These are phyloP conservation scores for Leptopilina clavipes DNA, from an alignment of 1,140 invertebrate species.

Conservation along the genomic window DNA sequence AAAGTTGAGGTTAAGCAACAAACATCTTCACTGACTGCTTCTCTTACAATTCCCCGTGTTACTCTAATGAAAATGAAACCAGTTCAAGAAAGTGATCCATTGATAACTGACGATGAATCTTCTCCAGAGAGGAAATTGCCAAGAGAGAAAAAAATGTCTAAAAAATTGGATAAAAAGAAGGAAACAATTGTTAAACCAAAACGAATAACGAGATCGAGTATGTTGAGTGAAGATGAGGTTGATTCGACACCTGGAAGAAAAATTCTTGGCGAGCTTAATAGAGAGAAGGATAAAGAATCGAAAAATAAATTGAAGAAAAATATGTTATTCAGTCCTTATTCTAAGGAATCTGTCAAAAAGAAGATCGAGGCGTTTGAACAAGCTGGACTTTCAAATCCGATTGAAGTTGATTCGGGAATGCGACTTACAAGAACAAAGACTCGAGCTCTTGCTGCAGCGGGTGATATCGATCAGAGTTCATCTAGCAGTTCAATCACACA, in stretches of 20 bases:
- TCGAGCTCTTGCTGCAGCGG: slow-evolving; percentile 59
- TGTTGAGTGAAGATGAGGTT: slow-evolving; percentile 58
- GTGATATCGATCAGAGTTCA: background rate
- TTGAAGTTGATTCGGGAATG: slow-evolving; percentile 47
- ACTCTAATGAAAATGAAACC: background rate
- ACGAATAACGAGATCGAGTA: slow-evolving; percentile 43
- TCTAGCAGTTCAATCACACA: slow-evolving; percentile 48
- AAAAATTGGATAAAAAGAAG: slow-evolving; percentile 42
- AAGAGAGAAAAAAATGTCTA: slow-evolving; percentile 6
- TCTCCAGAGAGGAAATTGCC: slow-evolving; percentile 58
- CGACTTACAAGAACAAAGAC: slow-evolving; percentile 73
- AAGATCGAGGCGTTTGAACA: slow-evolving; percentile 80
- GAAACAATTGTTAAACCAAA: slow-evolving; percentile 39
- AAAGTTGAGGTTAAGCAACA: slow-evolving; percentile 13
- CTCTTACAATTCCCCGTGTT: background rate
- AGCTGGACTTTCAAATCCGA: slow-evolving; percentile 59
- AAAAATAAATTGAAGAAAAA: slow-evolving; percentile 62
- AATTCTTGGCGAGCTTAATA: background rate
- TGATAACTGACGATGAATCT: slow-evolving; percentile 72
- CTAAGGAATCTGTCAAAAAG: slow-evolving; percentile 78
- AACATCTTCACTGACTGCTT: background rate
- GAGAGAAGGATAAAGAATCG: slow-evolving; percentile 36
- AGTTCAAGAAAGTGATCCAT: slow-evolving; percentile 46
- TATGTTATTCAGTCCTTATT: slow-evolving; percentile 75
- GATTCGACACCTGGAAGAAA: slow-evolving; percentile 46